Percentiles rank a stretch among this genome's conserved stretches.
phyloP scores from a whole-genome alignment of 1,140 invertebrate species.

The Pseudomyrmex flavicornis region DNA sequence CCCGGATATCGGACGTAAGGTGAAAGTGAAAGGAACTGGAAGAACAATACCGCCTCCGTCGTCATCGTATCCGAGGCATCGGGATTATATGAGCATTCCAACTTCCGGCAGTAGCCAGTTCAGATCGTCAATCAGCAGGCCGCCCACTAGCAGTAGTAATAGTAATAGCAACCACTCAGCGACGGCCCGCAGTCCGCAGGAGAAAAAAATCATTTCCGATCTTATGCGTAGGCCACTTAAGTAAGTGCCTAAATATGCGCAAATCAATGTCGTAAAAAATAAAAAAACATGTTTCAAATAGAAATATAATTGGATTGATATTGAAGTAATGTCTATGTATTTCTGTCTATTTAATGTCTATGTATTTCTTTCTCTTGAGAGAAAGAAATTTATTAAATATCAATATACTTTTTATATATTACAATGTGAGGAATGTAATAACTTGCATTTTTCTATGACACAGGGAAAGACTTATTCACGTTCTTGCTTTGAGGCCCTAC shows the following conservation, averaged over 20 bases:
- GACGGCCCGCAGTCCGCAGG: conserved; percentile 74
- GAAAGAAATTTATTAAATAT: neutral
- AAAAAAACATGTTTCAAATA: neutral
- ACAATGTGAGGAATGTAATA: neutral
- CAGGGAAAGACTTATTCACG: conserved; percentile 96
- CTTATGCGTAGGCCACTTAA: conserved; percentile 90
- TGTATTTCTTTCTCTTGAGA: too few relatives aligned
- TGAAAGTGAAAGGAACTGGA: conserved; percentile 89
- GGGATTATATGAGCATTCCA: conserved; percentile 76
- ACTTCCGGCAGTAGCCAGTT: conserved; percentile 69
- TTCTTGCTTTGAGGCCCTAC: conserved; percentile 95
- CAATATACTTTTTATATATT: neutral
- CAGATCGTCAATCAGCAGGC: conserved; percentile 72
- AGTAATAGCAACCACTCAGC: conserved; percentile 64
- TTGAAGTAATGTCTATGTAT: too few relatives aligned
- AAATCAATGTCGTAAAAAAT: conserved; percentile 11
- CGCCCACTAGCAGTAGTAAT: conserved; percentile 62
- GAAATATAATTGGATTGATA: too few relatives aligned
- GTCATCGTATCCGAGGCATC: conserved; percentile 78
- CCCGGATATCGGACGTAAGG: conserved; percentile 93
- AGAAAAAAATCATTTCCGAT: conserved; percentile 84
- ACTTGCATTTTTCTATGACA: conserved; percentile 78
- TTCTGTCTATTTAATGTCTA: too few relatives aligned
- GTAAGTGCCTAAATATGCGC: conserved; percentile 82
- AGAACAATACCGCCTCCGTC: conserved; percentile 80